phyloP scores from a whole-genome alignment of 2,888 invertebrate genomes.

The Lithophane semibrunnea region DNA sequence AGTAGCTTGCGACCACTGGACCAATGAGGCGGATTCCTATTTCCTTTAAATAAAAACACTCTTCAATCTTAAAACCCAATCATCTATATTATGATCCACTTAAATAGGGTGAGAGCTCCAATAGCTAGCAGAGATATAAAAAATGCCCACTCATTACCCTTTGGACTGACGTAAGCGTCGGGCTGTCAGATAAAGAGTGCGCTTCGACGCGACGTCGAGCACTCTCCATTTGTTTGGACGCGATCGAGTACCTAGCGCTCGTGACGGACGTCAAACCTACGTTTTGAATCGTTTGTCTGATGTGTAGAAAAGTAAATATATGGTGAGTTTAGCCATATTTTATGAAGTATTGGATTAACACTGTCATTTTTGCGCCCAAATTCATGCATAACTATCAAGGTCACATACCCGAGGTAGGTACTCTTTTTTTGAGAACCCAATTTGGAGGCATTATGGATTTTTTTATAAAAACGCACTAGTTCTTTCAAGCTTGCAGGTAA shows the following conservation, averaged over 20 bases:
- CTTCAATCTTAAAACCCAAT: constrained; percentile 19
- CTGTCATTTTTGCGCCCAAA: not conserved
- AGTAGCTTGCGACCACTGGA: too few species aligned
- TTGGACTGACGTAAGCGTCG: constrained; percentile 65
- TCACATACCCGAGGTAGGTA: not conserved
- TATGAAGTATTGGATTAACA: not conserved
- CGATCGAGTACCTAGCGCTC: constrained; percentile 63
- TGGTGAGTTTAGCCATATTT: not conserved
- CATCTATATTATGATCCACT: constrained; percentile 23
- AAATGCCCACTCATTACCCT: constrained; percentile 64
- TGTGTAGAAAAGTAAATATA: not conserved
- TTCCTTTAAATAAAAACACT: not conserved
- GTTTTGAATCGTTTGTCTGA: constrained; percentile 30
- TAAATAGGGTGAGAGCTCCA: constrained; percentile 32
- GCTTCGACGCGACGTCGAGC: constrained; percentile 63
- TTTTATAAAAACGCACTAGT: not conserved
- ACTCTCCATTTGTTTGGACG: constrained; percentile 73
- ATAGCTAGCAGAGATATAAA: constrained; percentile 49
- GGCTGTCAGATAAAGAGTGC: constrained; percentile 68
- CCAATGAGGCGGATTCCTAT: too few species aligned
- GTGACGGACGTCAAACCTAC: constrained; percentile 55
- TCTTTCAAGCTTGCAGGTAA: not conserved
- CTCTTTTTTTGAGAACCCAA: not conserved
- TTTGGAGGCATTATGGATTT: not conserved
- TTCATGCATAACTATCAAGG: not conserved